Evolutionary conservation across 2,113 vertebrate species (phyloP).

Genomic region (Pelecanus crispus): DNA sequence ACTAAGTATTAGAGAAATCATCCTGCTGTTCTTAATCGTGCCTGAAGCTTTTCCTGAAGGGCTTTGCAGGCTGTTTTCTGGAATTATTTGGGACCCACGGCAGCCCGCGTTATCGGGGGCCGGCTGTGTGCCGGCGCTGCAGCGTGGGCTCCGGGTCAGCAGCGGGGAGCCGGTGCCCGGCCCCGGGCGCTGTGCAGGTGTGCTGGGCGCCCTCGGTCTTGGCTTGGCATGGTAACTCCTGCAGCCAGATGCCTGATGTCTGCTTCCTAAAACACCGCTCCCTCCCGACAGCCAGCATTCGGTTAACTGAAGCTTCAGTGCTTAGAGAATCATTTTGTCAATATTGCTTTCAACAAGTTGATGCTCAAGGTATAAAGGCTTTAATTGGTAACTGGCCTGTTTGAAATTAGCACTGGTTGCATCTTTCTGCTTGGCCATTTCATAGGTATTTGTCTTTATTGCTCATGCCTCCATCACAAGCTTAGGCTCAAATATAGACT

Average conservation of each 20-base stretch:
- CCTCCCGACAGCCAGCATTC: rapidly evolving
- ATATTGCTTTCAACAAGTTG: background rate
- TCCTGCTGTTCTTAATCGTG: rapidly evolving
- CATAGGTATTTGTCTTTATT: background rate
- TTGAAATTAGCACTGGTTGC: background rate
- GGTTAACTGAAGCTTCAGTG: background rate
- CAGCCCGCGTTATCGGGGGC: background rate
- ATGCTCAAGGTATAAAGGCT: background rate
- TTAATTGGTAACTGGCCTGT: background rate
- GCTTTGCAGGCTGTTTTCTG: rapidly evolving
- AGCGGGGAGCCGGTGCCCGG: background rate
- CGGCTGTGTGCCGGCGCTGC: too few species aligned
- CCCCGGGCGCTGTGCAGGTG: rapidly evolving
- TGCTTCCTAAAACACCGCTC: rapidly evolving
- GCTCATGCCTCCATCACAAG: background rate
- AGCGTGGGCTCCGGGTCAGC: background rate
- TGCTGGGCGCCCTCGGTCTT: rapidly evolving
- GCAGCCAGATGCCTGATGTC: background rate
- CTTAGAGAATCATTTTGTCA: too few species aligned
- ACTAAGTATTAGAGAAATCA: rapidly evolving
- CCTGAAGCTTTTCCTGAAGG: background rate
- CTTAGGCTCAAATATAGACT: background rate
- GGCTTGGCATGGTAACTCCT: rapidly evolving
- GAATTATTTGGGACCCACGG: rapidly evolving
- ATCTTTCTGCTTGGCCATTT: rapidly evolving